Evolutionary conservation across 2,888 invertebrate genomes (phyloP).

Genomic region (Nomada fucata): DNA sequence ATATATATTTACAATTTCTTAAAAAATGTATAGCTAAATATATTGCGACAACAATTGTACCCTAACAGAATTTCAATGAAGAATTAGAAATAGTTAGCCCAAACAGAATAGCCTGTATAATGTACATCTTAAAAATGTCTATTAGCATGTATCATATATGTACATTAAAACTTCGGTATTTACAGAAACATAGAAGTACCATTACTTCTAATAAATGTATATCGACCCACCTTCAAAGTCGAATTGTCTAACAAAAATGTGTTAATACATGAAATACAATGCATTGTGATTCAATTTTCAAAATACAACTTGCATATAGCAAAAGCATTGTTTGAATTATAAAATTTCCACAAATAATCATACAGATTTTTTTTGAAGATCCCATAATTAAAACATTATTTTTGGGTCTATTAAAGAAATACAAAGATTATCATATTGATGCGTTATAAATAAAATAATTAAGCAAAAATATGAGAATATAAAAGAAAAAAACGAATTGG

Average conservation of each 20-base stretch:
- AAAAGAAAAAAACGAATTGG: not conserved
- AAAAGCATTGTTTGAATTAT: not conserved
- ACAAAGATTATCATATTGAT: constrained; percentile 8
- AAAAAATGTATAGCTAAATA: constrained; percentile 47
- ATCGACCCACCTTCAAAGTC: constrained; percentile 42
- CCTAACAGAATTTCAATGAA: constrained; percentile 36
- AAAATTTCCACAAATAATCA: not conserved
- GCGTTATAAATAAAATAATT: not conserved
- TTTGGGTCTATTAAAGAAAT: constrained; percentile 1
- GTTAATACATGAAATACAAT: constrained; percentile 30
- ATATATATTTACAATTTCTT: constrained; percentile 33
- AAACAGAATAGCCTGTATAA: constrained; percentile 64
- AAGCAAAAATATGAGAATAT: not conserved
- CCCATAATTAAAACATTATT: constrained; percentile 6
- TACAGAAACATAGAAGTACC: constrained; percentile 59
- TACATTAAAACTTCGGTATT: constrained; percentile 67
- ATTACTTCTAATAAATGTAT: constrained; percentile 37
- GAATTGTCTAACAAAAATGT: constrained; percentile 48
- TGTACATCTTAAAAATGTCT: constrained; percentile 51
- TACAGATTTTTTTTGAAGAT: constrained; percentile 15
- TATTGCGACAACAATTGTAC: constrained; percentile 33
- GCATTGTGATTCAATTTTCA: constrained; percentile 19
- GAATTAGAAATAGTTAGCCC: constrained; percentile 56
- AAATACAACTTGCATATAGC: constrained; percentile 38
- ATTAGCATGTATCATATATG: constrained; percentile 56